Base-by-base conservation (phyloP, 2,888 invertebrate species). In the Scaeva pyrastri region DNA sequence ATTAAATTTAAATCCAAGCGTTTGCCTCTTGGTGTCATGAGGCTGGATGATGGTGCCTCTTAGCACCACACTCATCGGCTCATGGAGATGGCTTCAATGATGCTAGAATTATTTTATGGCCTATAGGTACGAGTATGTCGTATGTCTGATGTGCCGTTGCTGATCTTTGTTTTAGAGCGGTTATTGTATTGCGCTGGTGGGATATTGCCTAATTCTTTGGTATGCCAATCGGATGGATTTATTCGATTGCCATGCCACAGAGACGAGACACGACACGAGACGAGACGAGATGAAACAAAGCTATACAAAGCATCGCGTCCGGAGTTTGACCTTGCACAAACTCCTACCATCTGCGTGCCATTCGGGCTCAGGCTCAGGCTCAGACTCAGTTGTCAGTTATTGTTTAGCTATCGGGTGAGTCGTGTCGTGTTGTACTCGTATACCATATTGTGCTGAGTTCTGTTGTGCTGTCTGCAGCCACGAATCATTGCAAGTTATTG, bases 251-350 rank as follows among this genome's bases (percentile, higher is more conserved):
- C 74, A 62, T 66, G 73, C 31, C 74, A 62, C 58, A 72, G 55
- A 56, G 48, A 31, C n/a, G 31, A n/a, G n/a, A n/a, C n/a, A n/a
- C n/a, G n/a, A n/a, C n/a, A n/a, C n/a, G n/a, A n/a, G n/a, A n/a
- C n/a, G n/a, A n/a, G n/a, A n/a, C n/a, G n/a, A n/a, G n/a, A n/a
- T n/a, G n/a, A n/a, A n/a, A n/a, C n/a, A 14, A 14, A 21, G 39
- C 16, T 6, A 73, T 48, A 39, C 60, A 62, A 62, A 84, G 71
- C 62, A 77, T 74, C 41, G 68, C 36, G 62, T 70, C 62, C 31
- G 55, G 48, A 74, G 84, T 56, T 85, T 80, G 80, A 81, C 85
- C 81, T 77, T 85, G 85, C 80, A 85, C 75, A 76, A 81, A 85
- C 85, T 73, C 72, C 68, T 81, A 81, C 81, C 76, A 85, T 85